Evolutionary conservation across 2,113 vertebrate species (phyloP), one percentile per base, ranked within the genome.

Genomic region (Chamaetylas fuelleborni): DNA sequence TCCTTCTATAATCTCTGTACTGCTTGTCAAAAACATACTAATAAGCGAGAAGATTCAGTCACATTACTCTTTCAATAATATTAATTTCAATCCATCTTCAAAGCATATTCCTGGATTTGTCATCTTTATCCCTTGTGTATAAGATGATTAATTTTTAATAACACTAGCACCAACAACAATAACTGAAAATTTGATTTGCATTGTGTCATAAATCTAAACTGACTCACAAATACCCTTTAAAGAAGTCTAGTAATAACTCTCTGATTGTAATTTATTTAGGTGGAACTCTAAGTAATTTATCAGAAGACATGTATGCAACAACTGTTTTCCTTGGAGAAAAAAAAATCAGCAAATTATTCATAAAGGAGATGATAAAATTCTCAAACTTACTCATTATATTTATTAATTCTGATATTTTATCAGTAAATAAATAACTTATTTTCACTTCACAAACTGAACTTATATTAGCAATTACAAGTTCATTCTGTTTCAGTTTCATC

Each of bases 31-130:
- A 93, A 90, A 53, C 14, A 65, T 51, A 57, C 54, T 92, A 78
- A 89, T 76, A 78, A 77, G n/a, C 4, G 85, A 29, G 26, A 91
- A 77, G 51, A 83, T 48, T 57, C 60, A 54, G 42, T 54, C 11
- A 3, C 23, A 74, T 78, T 65, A 58, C 18, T 64, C n/a, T 91
- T 87, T 43, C 20, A 77, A 58, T 66, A 61, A 24, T 43, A 88
- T 96, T 93, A 10, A 94, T 90, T 95, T 96, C 66, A 71, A 50
- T 86, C 40, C 43, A 64, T 78, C 78, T 79, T 71, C 70, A 91
- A 93, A 76, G 56, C 18, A 38, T 36, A 76, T 69, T 57, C 54
- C 33, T 29, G 12, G 34, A 93, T 86, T 69, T 73, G 40, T 31
- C 61, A 72, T 58, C 70, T 87, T 81, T 94, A 95, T 73, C 81